phyloP scores from a whole-genome alignment of 2,113 vertebrate species.

The Lagopus leucura region DNA sequence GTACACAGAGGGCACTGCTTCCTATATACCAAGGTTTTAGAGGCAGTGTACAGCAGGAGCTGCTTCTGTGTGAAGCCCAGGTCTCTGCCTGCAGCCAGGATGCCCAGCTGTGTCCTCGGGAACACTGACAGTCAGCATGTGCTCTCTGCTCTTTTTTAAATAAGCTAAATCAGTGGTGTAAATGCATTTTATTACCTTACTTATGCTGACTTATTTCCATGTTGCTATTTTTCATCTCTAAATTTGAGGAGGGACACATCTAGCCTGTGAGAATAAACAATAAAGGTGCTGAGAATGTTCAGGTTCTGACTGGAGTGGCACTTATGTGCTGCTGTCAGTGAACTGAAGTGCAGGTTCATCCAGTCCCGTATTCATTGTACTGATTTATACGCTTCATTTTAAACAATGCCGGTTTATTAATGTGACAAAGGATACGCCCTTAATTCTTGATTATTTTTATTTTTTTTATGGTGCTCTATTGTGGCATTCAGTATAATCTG shows the following conservation, averaged over 20 bases:
- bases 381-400: too few species aligned
- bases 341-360: too few species aligned
- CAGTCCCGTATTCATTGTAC: too few species aligned
- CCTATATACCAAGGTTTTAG: neutral
- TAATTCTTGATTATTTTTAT: too few species aligned
- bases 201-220: neutral
- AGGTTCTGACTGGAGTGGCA: neutral
- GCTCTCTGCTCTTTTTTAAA: neutral
- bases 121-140: neutral
- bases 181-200: accelerated
- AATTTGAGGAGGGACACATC: neutral
- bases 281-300: neutral
- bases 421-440: too few species aligned
- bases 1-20: neutral
- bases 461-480: too few species aligned
- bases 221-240: neutral
- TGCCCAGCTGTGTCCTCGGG: neutral
- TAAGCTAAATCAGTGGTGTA: neutral
- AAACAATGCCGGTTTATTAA: too few species aligned
- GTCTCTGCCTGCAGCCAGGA: neutral
- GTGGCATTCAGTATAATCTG: neutral
- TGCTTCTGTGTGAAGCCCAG: neutral
- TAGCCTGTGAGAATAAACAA: neutral
- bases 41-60: neutral
- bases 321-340: neutral